Conservation (phyloP, 2,113 vertebrate genomes). For the Epinephelus cyanopodus region DNA sequence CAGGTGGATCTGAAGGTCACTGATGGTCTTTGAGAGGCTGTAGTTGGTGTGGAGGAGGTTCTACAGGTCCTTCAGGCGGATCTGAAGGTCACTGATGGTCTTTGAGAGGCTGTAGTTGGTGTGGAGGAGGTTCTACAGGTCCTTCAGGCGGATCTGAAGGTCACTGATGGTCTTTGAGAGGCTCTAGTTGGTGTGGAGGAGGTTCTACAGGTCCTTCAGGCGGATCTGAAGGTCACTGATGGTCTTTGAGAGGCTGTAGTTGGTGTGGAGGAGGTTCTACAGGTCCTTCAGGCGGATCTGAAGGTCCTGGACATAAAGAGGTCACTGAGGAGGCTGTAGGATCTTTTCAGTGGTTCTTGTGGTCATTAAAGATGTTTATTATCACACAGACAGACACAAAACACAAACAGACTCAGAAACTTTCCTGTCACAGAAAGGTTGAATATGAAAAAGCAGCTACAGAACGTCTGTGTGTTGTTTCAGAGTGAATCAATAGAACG, state of each 20-base stretch:
- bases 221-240: not conserved
- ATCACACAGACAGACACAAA: too few species aligned
- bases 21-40: not conserved
- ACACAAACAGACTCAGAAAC: too few species aligned
- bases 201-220: not conserved
- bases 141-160: not conserved
- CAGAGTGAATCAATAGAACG: too few species aligned
- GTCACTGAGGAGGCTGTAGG: not conserved
- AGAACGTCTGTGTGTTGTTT: too few species aligned
- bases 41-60: not conserved
- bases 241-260: not conserved
- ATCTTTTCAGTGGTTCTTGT: too few species aligned
- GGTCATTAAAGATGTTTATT: too few species aligned
- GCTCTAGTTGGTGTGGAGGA: not conserved
- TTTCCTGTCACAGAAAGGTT: too few species aligned
- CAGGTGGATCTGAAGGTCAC: too few species aligned
- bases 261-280: not conserved
- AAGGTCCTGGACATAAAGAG: too few species aligned
- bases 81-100: not conserved
- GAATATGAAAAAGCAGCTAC: too few species aligned
- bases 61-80: not conserved
- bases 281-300: not conserved
- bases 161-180: not conserved
- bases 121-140: not conserved
- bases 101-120: not conserved